phyloP scores from a whole-genome alignment of 2,113 vertebrate genomes.

The Lagopus leucura region DNA sequence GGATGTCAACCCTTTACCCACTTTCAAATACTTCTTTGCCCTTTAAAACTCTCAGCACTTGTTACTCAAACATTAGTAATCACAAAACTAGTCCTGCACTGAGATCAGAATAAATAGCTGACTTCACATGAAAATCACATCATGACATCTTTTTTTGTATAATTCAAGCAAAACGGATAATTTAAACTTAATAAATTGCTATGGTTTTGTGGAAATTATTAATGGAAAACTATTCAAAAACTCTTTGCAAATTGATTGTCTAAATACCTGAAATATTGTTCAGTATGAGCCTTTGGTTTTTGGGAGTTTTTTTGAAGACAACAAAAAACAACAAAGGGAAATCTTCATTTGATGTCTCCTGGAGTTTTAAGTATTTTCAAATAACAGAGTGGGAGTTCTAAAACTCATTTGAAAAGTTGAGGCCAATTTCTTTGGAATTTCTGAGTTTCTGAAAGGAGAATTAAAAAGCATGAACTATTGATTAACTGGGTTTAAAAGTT shows the following conservation, averaged over 20 bases:
- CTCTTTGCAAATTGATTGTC: neutral
- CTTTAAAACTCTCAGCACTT: neutral
- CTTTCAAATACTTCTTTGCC: neutral
- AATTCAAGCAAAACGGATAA: neutral
- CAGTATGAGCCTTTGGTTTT: neutral
- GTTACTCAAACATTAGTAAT: neutral
- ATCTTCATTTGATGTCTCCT: neutral
- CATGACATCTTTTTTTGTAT: neutral
- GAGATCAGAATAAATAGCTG: neutral
- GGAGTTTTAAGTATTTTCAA: neutral
- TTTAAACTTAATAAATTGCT: neutral
- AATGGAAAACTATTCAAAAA: neutral
- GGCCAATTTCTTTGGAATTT: neutral
- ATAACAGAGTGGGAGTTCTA: neutral
- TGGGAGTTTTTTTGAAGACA: neutral
- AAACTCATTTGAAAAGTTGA: neutral
- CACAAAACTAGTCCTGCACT: neutral
- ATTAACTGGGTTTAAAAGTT: neutral
- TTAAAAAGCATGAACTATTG: neutral
- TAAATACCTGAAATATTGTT: neutral
- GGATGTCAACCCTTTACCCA: neutral
- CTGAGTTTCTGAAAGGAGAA: neutral
- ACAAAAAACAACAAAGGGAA: neutral
- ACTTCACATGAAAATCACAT: neutral
- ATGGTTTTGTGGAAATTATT: neutral